Evolutionary conservation across 2,113 vertebrate species (phyloP), one percentile per base, ranked within the genome.

Genomic region (Callopanchax toddi): DNA sequence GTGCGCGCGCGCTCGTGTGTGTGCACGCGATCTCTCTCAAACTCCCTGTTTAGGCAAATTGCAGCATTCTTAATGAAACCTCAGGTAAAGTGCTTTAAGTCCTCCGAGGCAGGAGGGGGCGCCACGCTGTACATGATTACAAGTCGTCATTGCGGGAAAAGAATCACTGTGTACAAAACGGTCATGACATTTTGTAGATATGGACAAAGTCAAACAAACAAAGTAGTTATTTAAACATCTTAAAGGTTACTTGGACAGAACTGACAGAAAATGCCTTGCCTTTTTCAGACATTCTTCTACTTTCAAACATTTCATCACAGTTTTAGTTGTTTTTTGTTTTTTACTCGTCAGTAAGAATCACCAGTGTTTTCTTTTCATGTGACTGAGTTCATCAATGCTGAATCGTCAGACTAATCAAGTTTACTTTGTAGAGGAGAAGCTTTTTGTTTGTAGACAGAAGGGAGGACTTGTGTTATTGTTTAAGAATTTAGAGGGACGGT

Each of bases 81-180:
- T 99, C 96, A 97, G 95, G 96, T 96, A 96, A 93, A 93, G 91
- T 94, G 95, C 95, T 93, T 94, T 92, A 93, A 92, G 89, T 89
- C 55, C 85, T 86, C 84, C 88, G 34, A 85, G 89, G 92, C 89
- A 89, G 87, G 22, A 13, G 13, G 23, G 23, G 22, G 85, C 42
- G 84, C 89, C 86, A 84, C 91, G 86, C 59, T 97, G 94, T 95
- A 96, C 91, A 94, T 95, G 78, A 79, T 72, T 69, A 64, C 46
- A 48, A 79, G 81, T 69, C 52, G 75, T 84, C 71, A 72, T 72
- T 67, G 76, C 89, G 91, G 76, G 49, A 91, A 79, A 91, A 86
- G 81, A 94, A 93, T 94, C 94, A 94, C 93, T 96, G 94, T 95
- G 94, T 94, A 93, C 92, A 94, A 90, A 92, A 91, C 88, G 89